Base-by-base conservation (phyloP, 2,797 vertebrate genomes). In the Sebastes trivittatus region DNA sequence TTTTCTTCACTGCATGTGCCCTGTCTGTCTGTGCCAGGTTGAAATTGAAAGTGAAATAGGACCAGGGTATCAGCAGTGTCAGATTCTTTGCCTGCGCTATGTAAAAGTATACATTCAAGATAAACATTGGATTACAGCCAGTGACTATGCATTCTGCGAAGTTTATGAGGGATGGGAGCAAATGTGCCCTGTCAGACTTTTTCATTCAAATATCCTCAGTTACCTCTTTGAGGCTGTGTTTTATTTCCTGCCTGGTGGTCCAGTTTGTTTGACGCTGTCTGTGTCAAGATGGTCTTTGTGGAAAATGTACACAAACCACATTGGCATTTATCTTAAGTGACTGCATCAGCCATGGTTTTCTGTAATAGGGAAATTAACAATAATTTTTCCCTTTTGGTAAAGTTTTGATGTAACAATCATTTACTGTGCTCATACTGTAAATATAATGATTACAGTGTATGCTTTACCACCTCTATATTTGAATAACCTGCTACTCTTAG, bases 31-130 rank as follows among this genome's bases (percentile, higher is more conserved):
- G 30, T 73, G 54, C 63, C 72, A 70, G 7, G 2, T 18, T 32
- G 61, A 63, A 71, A 34, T 66, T 84, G 49, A 58, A 36, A 72
- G 27, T 34, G 42, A 79, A 86, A 27, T 46, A 42, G 38, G 23
- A 77, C 22, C 73, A 30, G 36, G 66, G 72, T 74, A 75, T 77
- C 74, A 74, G 71, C 59, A 84, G 77, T 69, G 56, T 86, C 82
- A 75, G 23, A 82, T 80, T 83, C 72, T 70, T 46, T 81, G 55
- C 84, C 82, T 42, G 74, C n/a, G 61, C 77, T 89, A 82, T 91
- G 87, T 90, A 91, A 91, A 92, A 29, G 65, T 92, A 90, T 82
- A 91, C 77, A 89, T 85, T 84, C 49, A 73, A 87, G 86, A 92
- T 90, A 87, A 84, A 72, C 7, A 2, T 38, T 75, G 65, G 52